phyloP scores from a whole-genome alignment of 2,888 invertebrate species.

The Cacoxenus indagator region DNA sequence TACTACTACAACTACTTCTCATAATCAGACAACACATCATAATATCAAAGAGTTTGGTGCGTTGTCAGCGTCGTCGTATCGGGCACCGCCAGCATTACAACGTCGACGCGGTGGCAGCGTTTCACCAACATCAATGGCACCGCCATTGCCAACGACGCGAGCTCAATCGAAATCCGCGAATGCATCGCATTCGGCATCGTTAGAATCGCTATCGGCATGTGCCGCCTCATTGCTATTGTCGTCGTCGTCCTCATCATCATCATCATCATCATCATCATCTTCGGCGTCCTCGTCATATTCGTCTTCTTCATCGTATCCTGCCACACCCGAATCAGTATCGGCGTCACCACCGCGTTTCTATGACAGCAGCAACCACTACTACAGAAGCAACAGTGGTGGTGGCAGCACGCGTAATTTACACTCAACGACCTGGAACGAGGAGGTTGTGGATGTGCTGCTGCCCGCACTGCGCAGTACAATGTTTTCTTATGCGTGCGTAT shows the following conservation, averaged over 20 bases:
- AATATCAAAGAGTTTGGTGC: conserved; percentile 31
- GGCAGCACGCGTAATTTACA: no score
- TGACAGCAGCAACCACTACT: neutral
- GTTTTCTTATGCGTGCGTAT: conserved; percentile 13
- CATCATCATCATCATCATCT: conserved; percentile 38
- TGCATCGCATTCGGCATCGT: neutral
- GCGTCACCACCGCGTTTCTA: conserved; percentile 50
- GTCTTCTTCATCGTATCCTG: conserved; percentile 46
- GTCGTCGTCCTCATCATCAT: conserved; percentile 24
- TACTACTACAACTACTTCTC: neutral
- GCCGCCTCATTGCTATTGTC: conserved; percentile 3
- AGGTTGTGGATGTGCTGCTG: conserved; percentile 30
- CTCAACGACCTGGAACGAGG: neutral
- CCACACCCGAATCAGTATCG: conserved; percentile 59
- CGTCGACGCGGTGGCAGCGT: no score
- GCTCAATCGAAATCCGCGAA: neutral
- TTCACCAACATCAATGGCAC: neutral
- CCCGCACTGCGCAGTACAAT: conserved; percentile 47
- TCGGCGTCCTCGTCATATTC: conserved; percentile 58
- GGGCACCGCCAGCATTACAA: no score
- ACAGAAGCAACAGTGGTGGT: no score
- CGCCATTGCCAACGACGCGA: neutral
- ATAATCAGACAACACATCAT: neutral
- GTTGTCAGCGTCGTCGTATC: neutral
- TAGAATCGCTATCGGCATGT: neutral